Conservation (phyloP, 2,888 invertebrate species). For the Barypeithes pellucidus region DNA sequence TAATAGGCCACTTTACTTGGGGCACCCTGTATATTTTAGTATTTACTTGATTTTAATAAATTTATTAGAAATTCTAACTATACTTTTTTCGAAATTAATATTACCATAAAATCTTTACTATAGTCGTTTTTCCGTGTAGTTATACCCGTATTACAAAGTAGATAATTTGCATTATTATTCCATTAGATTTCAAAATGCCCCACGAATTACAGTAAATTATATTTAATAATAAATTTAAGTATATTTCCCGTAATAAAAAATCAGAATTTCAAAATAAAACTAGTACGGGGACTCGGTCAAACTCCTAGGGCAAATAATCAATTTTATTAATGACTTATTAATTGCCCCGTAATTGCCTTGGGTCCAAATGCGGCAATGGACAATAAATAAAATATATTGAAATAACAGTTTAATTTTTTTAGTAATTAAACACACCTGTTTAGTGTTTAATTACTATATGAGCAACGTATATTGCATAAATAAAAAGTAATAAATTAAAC, state of each 20-base stretch:
- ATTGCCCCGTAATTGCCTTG: slow-evolving; percentile 29
- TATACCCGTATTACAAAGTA: too few species aligned
- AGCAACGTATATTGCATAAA: background rate
- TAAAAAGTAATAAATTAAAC: too few species aligned
- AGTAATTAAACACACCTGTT: background rate
- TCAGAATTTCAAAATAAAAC: slow-evolving; percentile 48
- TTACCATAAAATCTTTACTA: too few species aligned
- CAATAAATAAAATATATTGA: slow-evolving; percentile 6
- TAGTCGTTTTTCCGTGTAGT: too few species aligned
- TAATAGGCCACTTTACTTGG: too few species aligned
- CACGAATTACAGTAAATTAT: slow-evolving; percentile 10
- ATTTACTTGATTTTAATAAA: too few species aligned
- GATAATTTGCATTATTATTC: background rate
- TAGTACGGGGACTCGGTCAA: slow-evolving; percentile 51
- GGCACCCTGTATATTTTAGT: too few species aligned
- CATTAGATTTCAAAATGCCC: slow-evolving; percentile 3
- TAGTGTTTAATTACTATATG: too few species aligned
- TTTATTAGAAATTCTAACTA: too few species aligned
- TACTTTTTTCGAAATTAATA: too few species aligned
- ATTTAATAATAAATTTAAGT: slow-evolving; percentile 25
- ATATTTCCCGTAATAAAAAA: slow-evolving; percentile 38
- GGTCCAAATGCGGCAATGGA: slow-evolving; percentile 33
- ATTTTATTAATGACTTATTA: slow-evolving; percentile 32
- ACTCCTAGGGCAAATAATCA: slow-evolving; percentile 49
- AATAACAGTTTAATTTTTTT: slow-evolving; percentile 9